These are phyloP conservation scores for Illadopsis cleaveri DNA, from an alignment of 2,113 vertebrate genomes.

Conservation along the genomic window DNA sequence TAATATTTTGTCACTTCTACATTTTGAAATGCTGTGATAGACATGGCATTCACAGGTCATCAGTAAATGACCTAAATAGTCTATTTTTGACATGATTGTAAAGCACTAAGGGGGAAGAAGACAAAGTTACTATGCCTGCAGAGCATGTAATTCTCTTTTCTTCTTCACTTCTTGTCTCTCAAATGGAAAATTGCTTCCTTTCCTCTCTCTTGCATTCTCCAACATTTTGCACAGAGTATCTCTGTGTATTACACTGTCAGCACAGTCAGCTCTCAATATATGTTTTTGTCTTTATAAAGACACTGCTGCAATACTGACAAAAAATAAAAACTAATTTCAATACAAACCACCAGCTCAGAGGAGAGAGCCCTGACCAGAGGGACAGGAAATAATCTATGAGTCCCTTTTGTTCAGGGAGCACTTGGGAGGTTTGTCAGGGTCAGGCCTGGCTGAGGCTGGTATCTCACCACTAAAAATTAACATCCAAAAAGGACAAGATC, in stretches of 20 bases:
- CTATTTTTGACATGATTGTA: neutral
- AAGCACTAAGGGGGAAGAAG: neutral
- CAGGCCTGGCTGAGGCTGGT: neutral
- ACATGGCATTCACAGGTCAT: neutral
- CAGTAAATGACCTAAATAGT: neutral
- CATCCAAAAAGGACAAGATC: neutral
- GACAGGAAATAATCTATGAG: neutral
- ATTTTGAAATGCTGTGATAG: neutral
- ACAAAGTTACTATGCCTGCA: neutral
- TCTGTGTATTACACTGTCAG: neutral
- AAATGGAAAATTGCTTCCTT: neutral
- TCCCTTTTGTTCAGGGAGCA: neutral
- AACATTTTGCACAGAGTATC: neutral
- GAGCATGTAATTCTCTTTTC: neutral
- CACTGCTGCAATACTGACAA: neutral
- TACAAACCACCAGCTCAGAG: neutral
- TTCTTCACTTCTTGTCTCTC: neutral
- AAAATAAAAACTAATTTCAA: neutral
- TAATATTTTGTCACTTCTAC: neutral
- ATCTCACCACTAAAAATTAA: neutral
- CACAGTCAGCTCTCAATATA: neutral
- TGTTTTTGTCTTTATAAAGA: neutral
- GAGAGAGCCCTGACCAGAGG: neutral
- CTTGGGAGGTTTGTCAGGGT: neutral
- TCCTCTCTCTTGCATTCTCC: neutral